phyloP scores from a whole-genome alignment of 2,888 invertebrate genomes.

The Atrina japonica region DNA sequence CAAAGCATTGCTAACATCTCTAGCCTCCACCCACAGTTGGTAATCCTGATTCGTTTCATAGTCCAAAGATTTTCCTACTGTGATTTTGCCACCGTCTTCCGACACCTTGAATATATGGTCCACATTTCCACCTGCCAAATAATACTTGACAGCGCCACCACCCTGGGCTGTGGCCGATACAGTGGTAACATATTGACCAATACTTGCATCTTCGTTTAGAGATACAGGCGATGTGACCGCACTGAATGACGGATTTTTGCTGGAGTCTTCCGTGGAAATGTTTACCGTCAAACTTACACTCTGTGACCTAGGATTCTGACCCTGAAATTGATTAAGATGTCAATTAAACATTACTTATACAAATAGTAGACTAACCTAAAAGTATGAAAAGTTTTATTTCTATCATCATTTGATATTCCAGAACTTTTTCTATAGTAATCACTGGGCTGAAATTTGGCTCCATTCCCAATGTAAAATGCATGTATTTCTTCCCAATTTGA shows the following conservation, averaged over 20 bases:
- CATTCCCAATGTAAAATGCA: too few species aligned
- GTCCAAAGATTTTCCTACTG: constrained; percentile 63
- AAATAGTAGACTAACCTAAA: too few species aligned
- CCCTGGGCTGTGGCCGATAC: constrained; percentile 88
- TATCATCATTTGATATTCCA: too few species aligned
- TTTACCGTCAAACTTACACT: constrained; percentile 89
- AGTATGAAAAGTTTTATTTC: too few species aligned
- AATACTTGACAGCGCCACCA: constrained; percentile 82
- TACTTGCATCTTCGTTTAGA: constrained; percentile 82
- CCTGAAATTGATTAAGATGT: too few species aligned
- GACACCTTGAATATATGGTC: constrained; percentile 83
- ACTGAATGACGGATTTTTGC: constrained; percentile 89
- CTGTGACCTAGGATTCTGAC: constrained; percentile 86
- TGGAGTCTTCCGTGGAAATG: constrained; percentile 86
- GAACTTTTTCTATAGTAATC: too few species aligned
- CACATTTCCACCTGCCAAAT: constrained; percentile 96
- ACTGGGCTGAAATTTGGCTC: too few species aligned
- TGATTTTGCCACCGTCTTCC: constrained; percentile 57
- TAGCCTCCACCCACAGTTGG: constrained; percentile 72
- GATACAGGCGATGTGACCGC: constrained; percentile 79
- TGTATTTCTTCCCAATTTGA: too few species aligned
- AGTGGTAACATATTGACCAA: constrained; percentile 85
- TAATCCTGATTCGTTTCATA: constrained; percentile 66
- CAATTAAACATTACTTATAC: too few species aligned
- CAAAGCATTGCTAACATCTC: constrained; percentile 82